A percentile compares a stretch with the other conserved stretches of the same genome.
phyloP scores from a whole-genome alignment of 2,113 vertebrate genomes.

The Progne subis region DNA sequence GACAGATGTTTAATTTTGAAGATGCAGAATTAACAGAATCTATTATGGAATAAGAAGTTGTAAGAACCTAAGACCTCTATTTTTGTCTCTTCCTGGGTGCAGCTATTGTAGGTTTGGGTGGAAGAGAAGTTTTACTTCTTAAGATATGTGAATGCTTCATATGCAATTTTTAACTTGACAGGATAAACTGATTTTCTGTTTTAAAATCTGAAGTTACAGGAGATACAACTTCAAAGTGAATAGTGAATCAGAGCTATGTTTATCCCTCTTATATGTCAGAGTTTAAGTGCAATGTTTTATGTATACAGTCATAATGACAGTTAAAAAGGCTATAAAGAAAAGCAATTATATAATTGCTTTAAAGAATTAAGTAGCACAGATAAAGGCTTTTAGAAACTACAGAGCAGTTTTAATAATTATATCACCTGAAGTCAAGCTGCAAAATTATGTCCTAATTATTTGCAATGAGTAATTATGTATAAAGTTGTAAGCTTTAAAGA shows the following conservation, averaged over 20 bases:
- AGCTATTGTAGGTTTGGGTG: not conserved
- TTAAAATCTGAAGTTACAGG: conserved; percentile 54
- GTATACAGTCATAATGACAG: conserved; percentile 77
- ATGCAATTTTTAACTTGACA: conserved; percentile 27
- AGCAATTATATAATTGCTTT: conserved; percentile 79
- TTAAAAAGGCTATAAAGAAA: conserved; percentile 77
- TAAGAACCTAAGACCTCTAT: not conserved
- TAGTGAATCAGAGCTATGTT: conserved; percentile 73
- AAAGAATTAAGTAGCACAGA: conserved; percentile 70
- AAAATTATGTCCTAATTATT: conserved; percentile 78
- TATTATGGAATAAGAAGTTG: conserved; percentile 4
- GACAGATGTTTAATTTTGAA: conserved; percentile 58
- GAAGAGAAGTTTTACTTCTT: not conserved
- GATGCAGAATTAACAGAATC: conserved; percentile 23
- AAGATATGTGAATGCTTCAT: conserved; percentile 8
- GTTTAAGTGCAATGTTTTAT: conserved; percentile 79
- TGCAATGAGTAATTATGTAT: conserved; percentile 75
- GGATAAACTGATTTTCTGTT: conserved; percentile 44
- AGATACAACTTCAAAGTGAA: conserved; percentile 71
- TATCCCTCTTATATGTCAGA: conserved; percentile 75
- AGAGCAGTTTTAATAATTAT: conserved; percentile 72
- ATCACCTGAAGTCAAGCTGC: conserved; percentile 76
- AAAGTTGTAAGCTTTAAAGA: conserved; percentile 75
- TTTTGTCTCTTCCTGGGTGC: not conserved
- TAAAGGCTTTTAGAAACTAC: conserved; percentile 72